phyloP scores from a whole-genome alignment of 2,888 invertebrate species.

The Mantis religiosa region DNA sequence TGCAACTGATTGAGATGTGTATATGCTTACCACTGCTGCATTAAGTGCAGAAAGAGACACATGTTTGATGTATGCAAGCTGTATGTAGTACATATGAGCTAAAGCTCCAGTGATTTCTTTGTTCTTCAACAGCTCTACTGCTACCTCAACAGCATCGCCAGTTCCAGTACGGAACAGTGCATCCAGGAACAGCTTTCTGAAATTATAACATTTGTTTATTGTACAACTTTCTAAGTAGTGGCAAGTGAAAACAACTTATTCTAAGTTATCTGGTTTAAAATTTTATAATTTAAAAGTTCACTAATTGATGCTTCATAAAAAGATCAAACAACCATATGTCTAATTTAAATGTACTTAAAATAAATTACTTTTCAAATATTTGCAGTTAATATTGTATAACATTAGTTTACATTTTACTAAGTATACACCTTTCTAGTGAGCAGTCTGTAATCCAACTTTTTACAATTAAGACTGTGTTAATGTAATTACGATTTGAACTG shows the following conservation, averaged over 20 bases:
- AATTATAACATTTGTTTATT: neutral
- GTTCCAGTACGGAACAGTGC: constrained; percentile 77
- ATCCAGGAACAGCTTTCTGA: constrained; percentile 72
- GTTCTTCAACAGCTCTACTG: constrained; percentile 62
- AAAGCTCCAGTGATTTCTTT: constrained; percentile 57
- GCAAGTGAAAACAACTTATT: constrained; percentile 3
- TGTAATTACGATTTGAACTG: no score
- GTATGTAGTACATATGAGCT: constrained; percentile 60
- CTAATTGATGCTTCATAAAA: neutral
- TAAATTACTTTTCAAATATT: no score
- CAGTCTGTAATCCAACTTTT: no score
- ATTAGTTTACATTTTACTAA: no score
- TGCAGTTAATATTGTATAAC: no score
- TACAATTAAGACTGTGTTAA: no score
- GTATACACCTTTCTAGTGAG: no score
- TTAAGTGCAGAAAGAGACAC: constrained; percentile 62
- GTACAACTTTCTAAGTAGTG: constrained; percentile 1
- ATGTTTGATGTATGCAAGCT: constrained; percentile 63
- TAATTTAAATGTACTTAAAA: no score
- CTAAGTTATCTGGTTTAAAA: constrained; percentile 37
- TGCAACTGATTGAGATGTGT: no score
- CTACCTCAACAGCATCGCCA: constrained; percentile 69
- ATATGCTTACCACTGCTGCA: constrained; percentile 53
- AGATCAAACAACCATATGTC: no score
- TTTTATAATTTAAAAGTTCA: neutral